A percentile compares a stretch with the other conserved stretches of the same genome.
These are phyloP conservation scores for Apodemia hepburni DNA, from an alignment of 2,888 invertebrate genomes.

Conservation along the genomic window DNA sequence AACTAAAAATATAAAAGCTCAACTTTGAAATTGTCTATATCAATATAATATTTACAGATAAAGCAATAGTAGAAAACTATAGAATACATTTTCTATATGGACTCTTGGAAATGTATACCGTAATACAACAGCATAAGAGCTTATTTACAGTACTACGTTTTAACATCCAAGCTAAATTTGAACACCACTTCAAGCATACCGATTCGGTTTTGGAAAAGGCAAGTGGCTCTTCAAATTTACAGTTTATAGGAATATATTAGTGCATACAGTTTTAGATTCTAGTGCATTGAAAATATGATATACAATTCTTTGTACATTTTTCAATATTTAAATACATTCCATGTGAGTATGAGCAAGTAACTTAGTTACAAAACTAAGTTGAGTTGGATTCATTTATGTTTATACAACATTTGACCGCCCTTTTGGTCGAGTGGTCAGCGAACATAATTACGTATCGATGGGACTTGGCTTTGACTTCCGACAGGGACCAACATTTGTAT, in stretches of 20 bases:
- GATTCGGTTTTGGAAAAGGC: constrained; percentile 57
- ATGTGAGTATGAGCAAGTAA: constrained; percentile 23
- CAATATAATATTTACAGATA: constrained; percentile 8
- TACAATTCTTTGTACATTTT: neutral
- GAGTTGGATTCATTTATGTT: constrained; percentile 35
- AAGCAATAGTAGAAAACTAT: constrained; percentile 9
- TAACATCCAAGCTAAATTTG: constrained; percentile 53
- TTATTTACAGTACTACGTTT: constrained; percentile 41
- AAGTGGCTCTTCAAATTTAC: constrained; percentile 59
- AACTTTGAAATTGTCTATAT: constrained; percentile 3
- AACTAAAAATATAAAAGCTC: neutral
- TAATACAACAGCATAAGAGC: constrained; percentile 19
- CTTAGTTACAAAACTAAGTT: constrained; percentile 42
- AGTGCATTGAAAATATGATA: constrained; percentile 33
- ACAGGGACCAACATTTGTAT: no score
- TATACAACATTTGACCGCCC: neutral
- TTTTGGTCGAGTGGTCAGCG: no score
- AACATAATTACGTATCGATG: no score
- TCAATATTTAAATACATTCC: constrained; percentile 9
- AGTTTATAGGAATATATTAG: constrained; percentile 38
- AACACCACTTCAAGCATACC: constrained; percentile 52
- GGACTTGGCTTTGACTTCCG: no score
- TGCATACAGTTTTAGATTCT: constrained; percentile 40
- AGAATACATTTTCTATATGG: neutral
- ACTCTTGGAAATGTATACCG: neutral